A percentile compares a stretch with the other conserved stretches of the same genome.
Conservation (phyloP, 2,113 vertebrate genomes). For the Paramisgurnus dabryanus region DNA sequence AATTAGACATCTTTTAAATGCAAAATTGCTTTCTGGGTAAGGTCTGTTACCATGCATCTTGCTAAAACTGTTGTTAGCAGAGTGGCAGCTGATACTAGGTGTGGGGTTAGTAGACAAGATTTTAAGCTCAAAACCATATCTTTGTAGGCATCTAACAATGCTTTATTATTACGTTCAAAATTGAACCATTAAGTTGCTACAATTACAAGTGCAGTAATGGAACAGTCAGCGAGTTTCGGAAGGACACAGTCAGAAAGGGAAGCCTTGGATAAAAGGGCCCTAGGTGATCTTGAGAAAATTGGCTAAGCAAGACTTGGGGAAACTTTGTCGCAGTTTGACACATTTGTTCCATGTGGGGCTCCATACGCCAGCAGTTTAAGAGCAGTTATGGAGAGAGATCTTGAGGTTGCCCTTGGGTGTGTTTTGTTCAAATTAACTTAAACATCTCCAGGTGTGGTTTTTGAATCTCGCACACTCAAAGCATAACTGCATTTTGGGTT, state of each 20-base stretch:
- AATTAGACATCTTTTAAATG: too few relatives aligned
- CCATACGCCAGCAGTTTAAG: conserved; percentile 49
- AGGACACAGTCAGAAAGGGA: conserved; percentile 58
- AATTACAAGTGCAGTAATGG: conserved; percentile 69
- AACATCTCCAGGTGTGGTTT: conserved; percentile 55
- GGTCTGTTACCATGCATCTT: background rate
- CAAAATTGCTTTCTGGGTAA: too few relatives aligned
- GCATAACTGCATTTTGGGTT: conserved; percentile 36
- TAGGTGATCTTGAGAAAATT: conserved; percentile 60
- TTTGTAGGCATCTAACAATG: background rate
- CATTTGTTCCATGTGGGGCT: conserved; percentile 70
- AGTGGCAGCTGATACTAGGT: background rate
- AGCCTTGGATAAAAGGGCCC: conserved; percentile 56
- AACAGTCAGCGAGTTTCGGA: conserved; percentile 59
- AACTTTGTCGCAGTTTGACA: conserved; percentile 54
- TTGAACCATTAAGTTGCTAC: conserved; percentile 23
- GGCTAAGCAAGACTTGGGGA: conserved; percentile 54
- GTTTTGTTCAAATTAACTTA: conserved; percentile 49
- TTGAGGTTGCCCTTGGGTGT: conserved; percentile 43
- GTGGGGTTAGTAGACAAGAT: background rate
- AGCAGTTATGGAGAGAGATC: conserved; percentile 38
- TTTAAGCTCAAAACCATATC: background rate
- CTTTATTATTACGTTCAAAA: conserved; percentile 25
- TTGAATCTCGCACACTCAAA: background rate
- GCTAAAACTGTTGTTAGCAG: background rate